A percentile compares a stretch with the other conserved stretches of the same genome.
These are phyloP conservation scores for Empidonax alnorum DNA, from an alignment of 2,113 vertebrate genomes.

Conservation along the genomic window DNA sequence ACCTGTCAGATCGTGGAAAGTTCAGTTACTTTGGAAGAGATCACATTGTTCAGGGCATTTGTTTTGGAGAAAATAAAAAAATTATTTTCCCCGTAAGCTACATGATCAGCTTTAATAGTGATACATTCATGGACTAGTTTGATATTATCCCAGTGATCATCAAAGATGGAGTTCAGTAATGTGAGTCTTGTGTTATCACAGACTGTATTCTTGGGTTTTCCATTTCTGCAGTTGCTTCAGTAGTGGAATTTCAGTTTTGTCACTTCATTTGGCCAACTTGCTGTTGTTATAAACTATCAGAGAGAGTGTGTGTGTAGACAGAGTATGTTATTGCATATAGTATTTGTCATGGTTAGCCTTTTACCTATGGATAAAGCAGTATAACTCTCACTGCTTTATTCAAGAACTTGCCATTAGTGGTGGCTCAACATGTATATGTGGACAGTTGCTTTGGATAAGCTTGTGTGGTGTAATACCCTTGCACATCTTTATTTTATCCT, in stretches of 20 bases:
- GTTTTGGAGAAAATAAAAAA: background rate
- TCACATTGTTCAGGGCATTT: background rate
- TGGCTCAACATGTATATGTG: background rate
- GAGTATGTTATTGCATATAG: background rate
- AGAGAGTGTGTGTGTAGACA: background rate
- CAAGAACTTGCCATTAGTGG: background rate
- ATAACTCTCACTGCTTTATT: background rate
- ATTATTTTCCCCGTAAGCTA: background rate
- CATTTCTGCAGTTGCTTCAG: background rate
- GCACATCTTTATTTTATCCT: background rate
- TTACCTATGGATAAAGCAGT: background rate
- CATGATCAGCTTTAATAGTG: background rate
- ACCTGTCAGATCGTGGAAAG: background rate
- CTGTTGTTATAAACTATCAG: background rate
- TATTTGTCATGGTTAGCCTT: background rate
- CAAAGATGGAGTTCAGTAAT: background rate
- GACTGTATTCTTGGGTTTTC: background rate
- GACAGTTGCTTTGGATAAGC: background rate
- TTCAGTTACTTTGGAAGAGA: background rate
- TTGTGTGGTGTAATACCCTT: background rate
- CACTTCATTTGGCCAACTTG: background rate
- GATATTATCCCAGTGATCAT: background rate
- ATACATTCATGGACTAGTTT: background rate
- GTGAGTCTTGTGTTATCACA: background rate
- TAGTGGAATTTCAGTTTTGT: background rate